A percentile compares a stretch with the other conserved stretches of the same genome.
Conservation (phyloP, 2,113 vertebrate genomes). For the Zeus faber region DNA sequence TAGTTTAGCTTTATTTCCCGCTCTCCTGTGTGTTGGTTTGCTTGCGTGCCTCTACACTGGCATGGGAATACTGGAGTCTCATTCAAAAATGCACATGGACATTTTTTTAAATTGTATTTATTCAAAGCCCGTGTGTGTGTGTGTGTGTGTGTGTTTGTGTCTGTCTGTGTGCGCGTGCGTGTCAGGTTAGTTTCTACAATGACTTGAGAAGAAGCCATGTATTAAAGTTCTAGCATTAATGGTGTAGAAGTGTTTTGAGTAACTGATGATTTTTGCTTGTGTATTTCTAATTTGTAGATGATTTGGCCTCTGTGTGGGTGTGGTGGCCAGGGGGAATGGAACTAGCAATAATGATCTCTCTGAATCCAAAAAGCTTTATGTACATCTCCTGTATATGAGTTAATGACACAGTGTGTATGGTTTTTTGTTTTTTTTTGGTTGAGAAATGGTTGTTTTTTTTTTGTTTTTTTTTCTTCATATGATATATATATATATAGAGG, state of each 20-base stretch:
- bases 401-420: slow-evolving; percentile 67
- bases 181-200: slow-evolving; percentile 31
- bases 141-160: slow-evolving; percentile 61
- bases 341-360: slow-evolving; percentile 88
- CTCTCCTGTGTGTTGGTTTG: slow-evolving; percentile 35
- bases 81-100: slow-evolving; percentile 66
- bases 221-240: slow-evolving; percentile 72
- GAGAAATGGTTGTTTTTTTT: slow-evolving; percentile 74
- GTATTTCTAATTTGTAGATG: slow-evolving; percentile 28
- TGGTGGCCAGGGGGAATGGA: slow-evolving; percentile 50
- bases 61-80: slow-evolving; percentile 60
- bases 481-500: slow-evolving; percentile 40
- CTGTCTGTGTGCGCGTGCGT: slow-evolving; percentile 44
- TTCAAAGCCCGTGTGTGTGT: slow-evolving; percentile 79
- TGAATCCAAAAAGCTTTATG: slow-evolving; percentile 93
- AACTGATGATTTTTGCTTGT: slow-evolving; percentile 40
- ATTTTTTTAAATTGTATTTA: slow-evolving; percentile 79
- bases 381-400: slow-evolving; percentile 80
- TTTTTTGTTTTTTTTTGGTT: slow-evolving; percentile 77
- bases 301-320: slow-evolving; percentile 21
- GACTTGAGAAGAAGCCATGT: slow-evolving; percentile 85
- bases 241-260: slow-evolving; percentile 75
- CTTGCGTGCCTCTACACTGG: slow-evolving; percentile 24
- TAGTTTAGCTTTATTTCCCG: slow-evolving; percentile 24
- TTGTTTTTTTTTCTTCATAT: slow-evolving; percentile 48